Base-by-base conservation (phyloP, 1,140 invertebrate genomes). In the Steinernema khuongi region DNA sequence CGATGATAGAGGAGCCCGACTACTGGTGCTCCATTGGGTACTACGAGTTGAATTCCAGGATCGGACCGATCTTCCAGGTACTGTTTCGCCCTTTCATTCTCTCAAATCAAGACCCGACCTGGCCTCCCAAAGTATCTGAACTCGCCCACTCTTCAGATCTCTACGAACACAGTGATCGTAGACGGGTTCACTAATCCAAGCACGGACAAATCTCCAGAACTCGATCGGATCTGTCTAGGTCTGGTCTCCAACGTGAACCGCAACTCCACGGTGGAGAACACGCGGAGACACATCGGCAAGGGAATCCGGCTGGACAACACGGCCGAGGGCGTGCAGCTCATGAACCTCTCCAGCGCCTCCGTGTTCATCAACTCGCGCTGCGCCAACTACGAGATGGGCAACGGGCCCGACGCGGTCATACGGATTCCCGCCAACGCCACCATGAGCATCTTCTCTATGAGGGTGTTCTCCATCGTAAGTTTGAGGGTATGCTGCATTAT, bases 261-360 rank as follows among this genome's bases (percentile, higher is more conserved):
- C 70, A 89, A 90, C 80, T 87, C 87, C 19, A 89, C 88, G 1
- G 89, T 90, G 73, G 89, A 89, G 80, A 89, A 89, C 74, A 90
- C 89, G 14, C 78, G 89, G 43, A 80, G 88, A 68, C 88, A 89
- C 80, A 89, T 89, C 81, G 88, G 88, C 26, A 89, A 88, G 87
- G 89, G 89, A 14, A 60, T 60, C 50, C 50, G 50, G 4, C 50
- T 60, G 26, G 50, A 60, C 50, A 60, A 60, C 50, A 41, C 50
- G 14, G 14, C 50, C 50, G 50, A 60, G 2, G 50, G 50, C 50
- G 50, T 60, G 11, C 11, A 11, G 7, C 50, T 60, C 50, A 14
- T 26, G 4, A 60, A 60, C 19, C 50, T 60, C 50, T 60, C 50
- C 50, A 11, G 26, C 11, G 50, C 50, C 26, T 60, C 50, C 7